Percentiles rank a stretch among this genome's conserved stretches.
phyloP scores from a whole-genome alignment of 1,140 invertebrate species.

The Acromyrmex charruanus region DNA sequence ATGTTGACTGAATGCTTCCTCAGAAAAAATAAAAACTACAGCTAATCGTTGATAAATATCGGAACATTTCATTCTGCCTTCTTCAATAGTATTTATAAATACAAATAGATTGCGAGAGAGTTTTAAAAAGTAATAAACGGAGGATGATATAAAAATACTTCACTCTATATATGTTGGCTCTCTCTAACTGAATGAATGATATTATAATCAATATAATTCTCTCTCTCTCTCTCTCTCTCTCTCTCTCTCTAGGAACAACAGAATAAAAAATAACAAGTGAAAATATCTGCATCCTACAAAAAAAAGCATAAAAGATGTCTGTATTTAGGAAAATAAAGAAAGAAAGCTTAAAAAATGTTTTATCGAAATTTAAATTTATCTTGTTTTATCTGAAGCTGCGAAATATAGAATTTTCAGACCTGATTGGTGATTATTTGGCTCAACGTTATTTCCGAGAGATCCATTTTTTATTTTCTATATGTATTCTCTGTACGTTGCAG shows the following conservation, averaged over 20 bases:
- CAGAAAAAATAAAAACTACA: background rate
- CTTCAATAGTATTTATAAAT: background rate
- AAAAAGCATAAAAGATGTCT: background rate
- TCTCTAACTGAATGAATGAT: background rate
- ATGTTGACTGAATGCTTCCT: background rate
- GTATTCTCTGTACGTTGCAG: background rate
- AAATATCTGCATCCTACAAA: background rate
- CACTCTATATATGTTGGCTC: too few relatives aligned
- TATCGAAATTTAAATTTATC: background rate
- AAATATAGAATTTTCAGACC: background rate
- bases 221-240: too few relatives aligned
- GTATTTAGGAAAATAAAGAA: background rate
- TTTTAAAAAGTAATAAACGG: background rate
- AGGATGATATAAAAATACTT: background rate
- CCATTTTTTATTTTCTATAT: conserved; percentile 33
- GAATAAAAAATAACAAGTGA: background rate
- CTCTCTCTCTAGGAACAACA: background rate
- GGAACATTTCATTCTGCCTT: background rate
- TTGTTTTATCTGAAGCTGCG: background rate
- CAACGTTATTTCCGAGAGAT: background rate
- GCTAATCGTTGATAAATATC: background rate
- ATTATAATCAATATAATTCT: background rate
- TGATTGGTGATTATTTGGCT: background rate
- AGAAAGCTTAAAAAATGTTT: background rate
- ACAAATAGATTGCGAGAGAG: background rate